phyloP scores from a whole-genome alignment of 2,113 vertebrate genomes.

The Tychaedon coryphoeus region DNA sequence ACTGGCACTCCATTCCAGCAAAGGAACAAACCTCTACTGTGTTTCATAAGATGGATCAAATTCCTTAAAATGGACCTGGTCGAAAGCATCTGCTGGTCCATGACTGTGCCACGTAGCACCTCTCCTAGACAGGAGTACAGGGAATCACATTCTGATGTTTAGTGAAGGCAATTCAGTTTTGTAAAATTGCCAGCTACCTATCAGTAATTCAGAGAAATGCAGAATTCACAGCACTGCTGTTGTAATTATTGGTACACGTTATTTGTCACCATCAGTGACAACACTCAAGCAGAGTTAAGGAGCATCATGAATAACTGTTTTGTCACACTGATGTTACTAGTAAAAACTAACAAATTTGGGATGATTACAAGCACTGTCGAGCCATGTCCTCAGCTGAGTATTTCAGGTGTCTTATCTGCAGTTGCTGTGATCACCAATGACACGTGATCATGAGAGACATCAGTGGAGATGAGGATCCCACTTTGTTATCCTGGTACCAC shows the following conservation, averaged over 20 bases:
- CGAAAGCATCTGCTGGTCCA: background rate
- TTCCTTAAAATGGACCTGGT: constrained; percentile 25
- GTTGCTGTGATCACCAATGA: background rate
- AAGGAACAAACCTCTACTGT: constrained; percentile 19
- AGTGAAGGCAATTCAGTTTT: background rate
- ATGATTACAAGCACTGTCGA: background rate
- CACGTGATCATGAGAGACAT: background rate
- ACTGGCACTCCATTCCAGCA: background rate
- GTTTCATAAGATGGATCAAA: background rate
- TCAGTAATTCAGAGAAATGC: background rate
- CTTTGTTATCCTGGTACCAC: background rate
- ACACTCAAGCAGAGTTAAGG: background rate
- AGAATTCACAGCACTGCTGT: background rate
- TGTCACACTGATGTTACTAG: background rate
- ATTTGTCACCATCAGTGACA: background rate
- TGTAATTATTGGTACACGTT: background rate
- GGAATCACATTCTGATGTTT: background rate
- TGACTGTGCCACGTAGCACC: background rate
- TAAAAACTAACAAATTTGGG: background rate
- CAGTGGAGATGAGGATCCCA: background rate
- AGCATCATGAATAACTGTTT: background rate
- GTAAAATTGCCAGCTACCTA: background rate
- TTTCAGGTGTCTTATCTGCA: background rate
- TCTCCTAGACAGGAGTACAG: background rate
- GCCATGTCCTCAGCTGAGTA: background rate